Conservation (phyloP, 2,797 vertebrate genomes). For the Siniperca obscura region DNA sequence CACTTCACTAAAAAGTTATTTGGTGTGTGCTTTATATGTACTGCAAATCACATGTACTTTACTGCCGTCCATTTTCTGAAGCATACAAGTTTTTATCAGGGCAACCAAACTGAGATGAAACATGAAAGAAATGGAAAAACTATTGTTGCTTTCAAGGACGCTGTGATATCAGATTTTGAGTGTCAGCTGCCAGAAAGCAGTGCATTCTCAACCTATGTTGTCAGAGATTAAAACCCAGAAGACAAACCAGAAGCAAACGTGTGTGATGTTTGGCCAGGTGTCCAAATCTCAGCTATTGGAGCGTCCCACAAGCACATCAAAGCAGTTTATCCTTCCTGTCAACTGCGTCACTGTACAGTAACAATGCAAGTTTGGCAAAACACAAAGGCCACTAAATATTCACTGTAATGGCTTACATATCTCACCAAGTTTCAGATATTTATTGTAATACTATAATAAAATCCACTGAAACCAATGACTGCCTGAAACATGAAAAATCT, state of each 20-base stretch:
- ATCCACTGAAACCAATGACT: not conserved
- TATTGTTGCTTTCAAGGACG: not conserved
- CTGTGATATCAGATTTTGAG: not conserved
- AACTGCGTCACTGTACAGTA: not conserved
- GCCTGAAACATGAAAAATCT: too few species aligned
- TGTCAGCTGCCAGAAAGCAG: too few species aligned
- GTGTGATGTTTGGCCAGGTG: not conserved
- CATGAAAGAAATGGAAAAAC: not conserved
- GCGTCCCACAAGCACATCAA: not conserved
- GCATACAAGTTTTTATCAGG: not conserved
- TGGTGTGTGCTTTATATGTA: not conserved
- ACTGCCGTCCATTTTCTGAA: not conserved
- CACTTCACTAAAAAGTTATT: not conserved
- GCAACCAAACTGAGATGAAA: not conserved
- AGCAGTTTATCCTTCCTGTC: not conserved
- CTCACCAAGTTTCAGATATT: not conserved
- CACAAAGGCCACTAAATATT: not conserved
- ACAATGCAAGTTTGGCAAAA: not conserved
- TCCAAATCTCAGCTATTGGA: not conserved
- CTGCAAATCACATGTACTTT: not conserved
- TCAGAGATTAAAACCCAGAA: not conserved
- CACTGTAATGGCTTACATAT: not conserved
- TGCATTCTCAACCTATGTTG: too few species aligned
- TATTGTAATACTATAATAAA: not conserved
- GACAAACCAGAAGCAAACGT: not conserved